phyloP scores from a whole-genome alignment of 1,140 invertebrate genomes.

The Drosophila ercepeae region DNA sequence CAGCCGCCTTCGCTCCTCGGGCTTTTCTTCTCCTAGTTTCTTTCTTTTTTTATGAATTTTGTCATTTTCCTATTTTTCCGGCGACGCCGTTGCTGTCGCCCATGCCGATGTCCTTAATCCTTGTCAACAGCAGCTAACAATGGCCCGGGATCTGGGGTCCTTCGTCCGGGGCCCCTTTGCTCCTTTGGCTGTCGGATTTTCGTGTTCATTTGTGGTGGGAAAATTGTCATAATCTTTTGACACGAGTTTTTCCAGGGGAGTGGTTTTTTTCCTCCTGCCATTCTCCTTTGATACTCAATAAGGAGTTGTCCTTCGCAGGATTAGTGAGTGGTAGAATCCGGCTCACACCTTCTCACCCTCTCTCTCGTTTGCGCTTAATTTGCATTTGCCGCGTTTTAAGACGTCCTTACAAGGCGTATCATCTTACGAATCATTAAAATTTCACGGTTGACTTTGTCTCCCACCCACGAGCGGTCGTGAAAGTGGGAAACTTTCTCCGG shows the following conservation, averaged over 20 bases:
- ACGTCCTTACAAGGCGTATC: conserved; percentile 73
- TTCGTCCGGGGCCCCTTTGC: conserved; percentile 27
- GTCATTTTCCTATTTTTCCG: conserved; percentile 59
- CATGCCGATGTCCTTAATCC: conserved; percentile 68
- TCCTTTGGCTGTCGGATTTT: conserved; percentile 69
- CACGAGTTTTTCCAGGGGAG: conserved; percentile 42
- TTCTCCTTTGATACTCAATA: conserved; percentile 76
- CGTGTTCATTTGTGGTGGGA: conserved; percentile 81
- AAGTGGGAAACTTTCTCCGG: conserved; percentile 16
- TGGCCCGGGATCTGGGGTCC: conserved; percentile 29
- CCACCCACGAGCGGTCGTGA: background rate
- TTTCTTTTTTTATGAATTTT: conserved; percentile 50
- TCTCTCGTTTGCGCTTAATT: conserved; percentile 56
- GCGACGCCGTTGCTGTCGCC: conserved; percentile 36
- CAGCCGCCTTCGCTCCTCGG: conserved; percentile 25
- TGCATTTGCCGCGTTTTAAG: conserved; percentile 34
- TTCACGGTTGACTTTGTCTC: conserved; percentile 72
- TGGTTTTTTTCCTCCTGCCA: conserved; percentile 2
- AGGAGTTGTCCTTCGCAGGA: conserved; percentile 59
- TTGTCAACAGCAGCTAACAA: conserved; percentile 75
- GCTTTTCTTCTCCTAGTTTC: conserved; percentile 20
- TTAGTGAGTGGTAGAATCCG: conserved; percentile 43
- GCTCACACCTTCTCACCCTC: too few species aligned
- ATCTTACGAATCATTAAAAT: conserved; percentile 82
- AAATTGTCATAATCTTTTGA: conserved; percentile 84